A percentile compares a stretch with the other conserved stretches of the same genome.
phyloP scores from a whole-genome alignment of 2,113 vertebrate genomes.

The Bucco capensis region DNA sequence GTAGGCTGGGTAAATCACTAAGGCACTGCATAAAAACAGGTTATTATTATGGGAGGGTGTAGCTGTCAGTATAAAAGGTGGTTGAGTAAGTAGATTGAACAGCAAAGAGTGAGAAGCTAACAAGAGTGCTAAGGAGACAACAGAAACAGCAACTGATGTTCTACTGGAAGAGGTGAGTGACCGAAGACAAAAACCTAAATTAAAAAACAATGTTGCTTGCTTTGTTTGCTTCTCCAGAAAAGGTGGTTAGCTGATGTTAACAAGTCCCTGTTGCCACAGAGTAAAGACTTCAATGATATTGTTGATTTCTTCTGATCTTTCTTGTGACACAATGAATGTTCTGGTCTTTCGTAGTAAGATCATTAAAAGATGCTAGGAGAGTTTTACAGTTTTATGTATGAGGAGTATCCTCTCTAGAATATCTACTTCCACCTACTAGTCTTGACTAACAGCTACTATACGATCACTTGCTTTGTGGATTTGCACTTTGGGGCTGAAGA shows the following conservation, averaged over 20 bases:
- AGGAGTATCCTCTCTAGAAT: background rate
- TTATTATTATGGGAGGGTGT: constrained; percentile 40
- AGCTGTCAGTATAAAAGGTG: constrained; percentile 39
- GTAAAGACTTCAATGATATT: background rate
- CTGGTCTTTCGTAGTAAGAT: background rate
- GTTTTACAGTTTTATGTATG: background rate
- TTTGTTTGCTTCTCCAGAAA: background rate
- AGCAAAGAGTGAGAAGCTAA: background rate
- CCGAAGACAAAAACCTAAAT: background rate
- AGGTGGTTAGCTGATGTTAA: background rate
- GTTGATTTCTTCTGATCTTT: background rate
- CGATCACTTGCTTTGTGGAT: background rate
- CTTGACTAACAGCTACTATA: background rate
- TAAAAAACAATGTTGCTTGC: background rate
- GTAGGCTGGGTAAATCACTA: constrained; percentile 37
- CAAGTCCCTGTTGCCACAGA: background rate
- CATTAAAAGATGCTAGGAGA: background rate
- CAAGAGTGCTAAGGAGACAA: background rate
- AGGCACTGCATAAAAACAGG: background rate
- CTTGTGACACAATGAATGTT: background rate
- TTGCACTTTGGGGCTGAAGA: background rate
- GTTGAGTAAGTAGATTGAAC: constrained; percentile 26
- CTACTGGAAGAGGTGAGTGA: constrained; percentile 29
- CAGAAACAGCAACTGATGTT: background rate
- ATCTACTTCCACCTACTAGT: background rate